Evolutionary conservation across 1,140 invertebrate genomes (phyloP), one percentile per base, ranked within the genome.

Genomic region (Scaptomyza graminum): DNA sequence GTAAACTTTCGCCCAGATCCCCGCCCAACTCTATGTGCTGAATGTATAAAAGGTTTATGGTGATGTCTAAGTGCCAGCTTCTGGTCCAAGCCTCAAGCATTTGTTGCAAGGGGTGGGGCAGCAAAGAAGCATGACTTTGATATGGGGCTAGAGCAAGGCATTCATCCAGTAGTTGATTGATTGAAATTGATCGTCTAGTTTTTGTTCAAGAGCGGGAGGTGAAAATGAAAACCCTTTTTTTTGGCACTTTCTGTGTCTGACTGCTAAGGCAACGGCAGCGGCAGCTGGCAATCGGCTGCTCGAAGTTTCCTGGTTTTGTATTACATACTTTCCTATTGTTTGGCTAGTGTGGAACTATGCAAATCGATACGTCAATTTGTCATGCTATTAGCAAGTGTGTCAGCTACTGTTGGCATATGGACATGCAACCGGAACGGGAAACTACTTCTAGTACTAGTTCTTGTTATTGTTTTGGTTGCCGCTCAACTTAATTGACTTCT

Each of bases 351-450:
- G 56, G 49, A 70, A 63, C 49, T 50, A 74, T 70, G 61, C 77
- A 66, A 84, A 84, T 87, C 81, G 77, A 84, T 84, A 81, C 65
- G 69, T 87, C 78, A 81, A 85, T 77, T 87, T 74, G 74, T 31
- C 54, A 52, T n/a, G 44, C 52, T 57, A 46, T 69, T 59, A 46
- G 47, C 52, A 66, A 50, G n/a, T 50, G n/a, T 67, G 64, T 37
- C 64, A 44, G 31, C 28, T 4, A 31, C 25, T 39, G 47, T 13
- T 15, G 22, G 2, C 43, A 31, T 31, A 37, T 37, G 34, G 34
- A 9, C 46, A 28, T 31, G 41, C 43, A 18, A 37, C 28, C 47
- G 18, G 54, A 57, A 59, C 12, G 39, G 43, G 3, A 3, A 50
- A 18, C 13, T 1, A 9, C 12, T 31, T 47, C 18, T 60, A 28